These are phyloP conservation scores for Anabas testudineus DNA, from an alignment of 2,797 vertebrate genomes.

Conservation along the genomic window DNA sequence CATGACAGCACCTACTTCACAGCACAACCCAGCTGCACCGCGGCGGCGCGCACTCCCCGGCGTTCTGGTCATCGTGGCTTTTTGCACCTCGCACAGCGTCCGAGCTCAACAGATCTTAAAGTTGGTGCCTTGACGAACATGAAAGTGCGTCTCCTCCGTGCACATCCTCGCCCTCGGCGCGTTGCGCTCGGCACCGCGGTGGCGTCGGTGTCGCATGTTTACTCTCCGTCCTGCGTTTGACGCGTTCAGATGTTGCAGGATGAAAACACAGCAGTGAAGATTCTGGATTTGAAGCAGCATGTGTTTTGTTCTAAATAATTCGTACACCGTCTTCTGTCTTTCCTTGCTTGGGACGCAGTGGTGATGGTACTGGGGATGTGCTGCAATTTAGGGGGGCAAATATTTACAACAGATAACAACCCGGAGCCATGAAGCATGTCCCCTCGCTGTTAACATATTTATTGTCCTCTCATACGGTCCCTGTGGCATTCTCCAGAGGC, in stretches of 20 bases:
- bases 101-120: constrained; percentile 61
- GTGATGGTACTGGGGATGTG: constrained; percentile 6
- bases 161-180: constrained; percentile 16
- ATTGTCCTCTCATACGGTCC: constrained; percentile 2
- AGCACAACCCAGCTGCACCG: constrained; percentile 14
- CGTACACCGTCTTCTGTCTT: not conserved
- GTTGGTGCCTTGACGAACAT: constrained; percentile 47
- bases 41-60: constrained; percentile 29
- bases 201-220: constrained; percentile 53
- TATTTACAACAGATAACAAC: constrained; percentile 20
- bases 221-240: constrained; percentile 19
- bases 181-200: constrained; percentile 32
- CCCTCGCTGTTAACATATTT: not conserved
- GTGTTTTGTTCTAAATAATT: not conserved
- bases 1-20: constrained; percentile 53
- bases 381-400: constrained; percentile 30
- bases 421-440: not conserved
- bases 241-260: constrained; percentile 29
- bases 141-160: constrained; percentile 24
- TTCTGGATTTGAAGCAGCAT: not conserved
- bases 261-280: constrained; percentile 18
- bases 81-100: constrained; percentile 11
- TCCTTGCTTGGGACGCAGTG: not conserved
- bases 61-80: not conserved
- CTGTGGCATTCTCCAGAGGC: constrained; percentile 29